Base-by-base conservation (phyloP, 2,888 invertebrate genomes). In the Drosophila subsilvestris region DNA sequence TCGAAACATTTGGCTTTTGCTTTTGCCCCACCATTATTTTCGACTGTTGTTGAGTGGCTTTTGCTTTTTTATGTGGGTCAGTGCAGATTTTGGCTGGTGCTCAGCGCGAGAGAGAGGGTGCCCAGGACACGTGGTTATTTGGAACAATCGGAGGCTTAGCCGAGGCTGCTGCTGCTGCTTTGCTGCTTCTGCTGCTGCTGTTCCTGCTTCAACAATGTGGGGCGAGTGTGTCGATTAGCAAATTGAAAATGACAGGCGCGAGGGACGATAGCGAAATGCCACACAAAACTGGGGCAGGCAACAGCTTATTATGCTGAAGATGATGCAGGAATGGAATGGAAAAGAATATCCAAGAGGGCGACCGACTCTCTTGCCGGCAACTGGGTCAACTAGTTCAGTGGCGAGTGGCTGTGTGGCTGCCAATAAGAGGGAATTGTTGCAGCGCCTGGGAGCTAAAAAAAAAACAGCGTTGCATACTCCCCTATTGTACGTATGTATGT, bases 161-260 rank as follows among this genome's bases (percentile, higher is more conserved):
- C 14, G n/a, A 27, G 17, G 47, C 22, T 48, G 49, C 43, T 6
- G 65, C 37, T 63, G 55, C 32, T 53, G 22, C 51, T n/a, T n/a
- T n/a, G n/a, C n/a, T n/a, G n/a, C n/a, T n/a, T n/a, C n/a, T n/a
- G n/a, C n/a, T n/a, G n/a, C n/a, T 17, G 18, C 9, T 17, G n/a
- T 49, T 20, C 47, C 51, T 56, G 42, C 37, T 18, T 43, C 57
- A 47, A 75, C 67, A 85, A 82, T 73, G 65, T 71, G 56, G 66
- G 60, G 42, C 77, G 66, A 81, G 71, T 73, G 66, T 75, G 82
- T 79, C 86, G 86, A 83, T 83, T 88, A 83, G 83, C 72, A 60
- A 83, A 83, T 83, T 83, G 86, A 83, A 83, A 88, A 86, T 86
- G 83, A 83, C 83, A 86, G 83, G 48, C 62, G n/a, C 4, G 53